Evolutionary conservation across 2,888 invertebrate genomes (phyloP).

Genomic region (Bruchidius siliquastri): DNA sequence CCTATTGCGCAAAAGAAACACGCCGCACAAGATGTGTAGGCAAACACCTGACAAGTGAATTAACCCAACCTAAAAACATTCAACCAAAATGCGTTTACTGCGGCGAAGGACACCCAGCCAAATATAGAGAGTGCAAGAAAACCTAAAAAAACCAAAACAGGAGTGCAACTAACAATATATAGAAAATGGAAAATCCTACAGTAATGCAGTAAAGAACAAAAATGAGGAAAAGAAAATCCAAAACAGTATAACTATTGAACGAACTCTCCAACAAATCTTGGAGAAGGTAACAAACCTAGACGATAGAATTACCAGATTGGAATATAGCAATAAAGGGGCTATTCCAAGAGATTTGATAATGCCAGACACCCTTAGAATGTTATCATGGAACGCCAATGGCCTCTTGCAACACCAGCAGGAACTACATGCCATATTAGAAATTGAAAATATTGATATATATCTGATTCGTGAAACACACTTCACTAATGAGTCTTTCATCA

Average conservation of each 20-base stretch:
- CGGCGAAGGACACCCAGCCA: constrained; percentile 15
- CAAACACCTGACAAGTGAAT: constrained; percentile 8
- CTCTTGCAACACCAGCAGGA: constrained; percentile 7
- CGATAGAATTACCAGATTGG: constrained; percentile 8
- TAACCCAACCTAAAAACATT: constrained; percentile 9
- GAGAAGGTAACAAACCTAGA: constrained; percentile 11
- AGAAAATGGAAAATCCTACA: too few relatives aligned
- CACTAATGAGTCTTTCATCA: too few relatives aligned
- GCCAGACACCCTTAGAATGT: not conserved
- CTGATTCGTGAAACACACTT: too few relatives aligned
- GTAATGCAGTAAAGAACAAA: constrained; percentile 1
- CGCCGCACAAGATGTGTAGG: constrained; percentile 18
- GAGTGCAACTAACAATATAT: too few relatives aligned
- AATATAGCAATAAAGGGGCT: constrained; percentile 4
- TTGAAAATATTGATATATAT: constrained; percentile 2
- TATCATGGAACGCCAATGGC: constrained; percentile 6
- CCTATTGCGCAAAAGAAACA: constrained; percentile 11
- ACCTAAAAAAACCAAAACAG: too few relatives aligned
- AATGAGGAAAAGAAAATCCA: constrained; percentile 2
- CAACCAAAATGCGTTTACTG: constrained; percentile 19
- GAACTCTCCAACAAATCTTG: constrained; percentile 8
- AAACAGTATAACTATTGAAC: constrained; percentile 7
- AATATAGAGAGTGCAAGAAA: constrained; percentile 10
- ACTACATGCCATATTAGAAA: constrained; percentile 6
- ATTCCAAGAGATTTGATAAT: constrained; percentile 7